These are phyloP conservation scores for Hippasteria phrygiana DNA, from an alignment of 53 echinoderm and acorn worm species.

Conservation along the genomic window DNA sequence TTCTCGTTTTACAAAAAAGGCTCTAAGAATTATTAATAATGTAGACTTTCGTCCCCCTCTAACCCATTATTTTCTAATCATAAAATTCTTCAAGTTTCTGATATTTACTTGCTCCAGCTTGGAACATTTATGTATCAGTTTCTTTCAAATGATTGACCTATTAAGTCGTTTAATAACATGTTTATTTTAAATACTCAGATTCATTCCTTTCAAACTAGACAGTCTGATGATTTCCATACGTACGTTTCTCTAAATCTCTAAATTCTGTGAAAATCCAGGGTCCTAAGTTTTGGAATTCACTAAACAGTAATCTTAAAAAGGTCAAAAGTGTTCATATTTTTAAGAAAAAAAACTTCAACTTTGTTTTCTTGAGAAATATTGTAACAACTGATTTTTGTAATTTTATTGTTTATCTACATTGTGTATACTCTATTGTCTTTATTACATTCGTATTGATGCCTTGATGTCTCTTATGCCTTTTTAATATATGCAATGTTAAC, in stretches of 20 bases:
- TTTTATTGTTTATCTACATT: too few species aligned
- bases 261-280: not conserved
- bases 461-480: too few species aligned
- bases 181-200: constrained; percentile 38
- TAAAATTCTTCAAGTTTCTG: not conserved
- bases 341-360: not conserved
- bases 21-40: constrained; percentile 23
- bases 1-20: constrained; percentile 33
- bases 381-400: not conserved
- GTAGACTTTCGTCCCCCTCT: not conserved
- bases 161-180: constrained; percentile 1
- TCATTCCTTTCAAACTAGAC: not conserved
- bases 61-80: constrained; percentile 23
- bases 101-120: constrained; percentile 45
- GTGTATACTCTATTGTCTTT: too few species aligned
- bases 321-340: not conserved
- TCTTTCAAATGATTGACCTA: not conserved
- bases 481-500: too few species aligned
- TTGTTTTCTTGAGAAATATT: not conserved
- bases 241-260: not conserved
- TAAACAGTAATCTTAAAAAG: not conserved
- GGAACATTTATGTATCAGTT: constrained; percentile 37
- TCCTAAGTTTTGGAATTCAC: constrained; percentile 8
- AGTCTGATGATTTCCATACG: not conserved
- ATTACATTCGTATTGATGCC: too few species aligned